Evolutionary conservation across 2,888 invertebrate genomes (phyloP), one percentile per base, ranked within the genome.

Genomic region (Aphidoletes aphidimyza): DNA sequence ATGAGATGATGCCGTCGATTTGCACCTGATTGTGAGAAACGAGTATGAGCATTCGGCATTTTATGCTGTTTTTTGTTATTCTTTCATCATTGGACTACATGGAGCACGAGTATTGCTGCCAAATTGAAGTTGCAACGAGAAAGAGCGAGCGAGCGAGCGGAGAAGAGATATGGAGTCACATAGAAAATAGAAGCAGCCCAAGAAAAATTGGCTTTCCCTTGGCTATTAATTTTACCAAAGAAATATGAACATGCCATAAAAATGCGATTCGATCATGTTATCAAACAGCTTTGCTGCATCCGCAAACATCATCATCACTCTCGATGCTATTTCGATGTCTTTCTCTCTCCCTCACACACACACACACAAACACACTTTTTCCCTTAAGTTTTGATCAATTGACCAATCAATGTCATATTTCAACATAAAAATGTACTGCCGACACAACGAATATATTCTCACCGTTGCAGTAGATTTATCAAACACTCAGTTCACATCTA

Each of bases 381-480:
- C n/a, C n/a, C n/a, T n/a, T n/a, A n/a, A n/a, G n/a, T 47, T 78
- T 81, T 81, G 81, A 81, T 81, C 81, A 37, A 81, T 37, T 81
- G 81, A 81, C 81, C 81, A 81, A 81, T 81, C 81, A 81, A 81
- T 81, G 81, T 37, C 37, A 81, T 37, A 81, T 69, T 69, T 69
- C 69, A 69, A 69, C n/a, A 30, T 69, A 9, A 69, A 30, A 69
- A 26, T 69, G 69, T 69, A 69, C 69, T 30, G 69, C 30, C 69
- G 69, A 69, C 34, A 69, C 14, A 39, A 19, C 19, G 17, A 19
- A 54, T 54, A 22, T 22, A 54, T 54, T 54, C 54, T n/a, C 22
- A n/a, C n/a, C n/a, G n/a, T 42, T 69, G 30, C 34, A 30, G 30
- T 17, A 69, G 30, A 69, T 69, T 69, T 69, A 69, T 69, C n/a